phyloP scores from a whole-genome alignment of 2,888 invertebrate species.

The Autographa pulchrina region DNA sequence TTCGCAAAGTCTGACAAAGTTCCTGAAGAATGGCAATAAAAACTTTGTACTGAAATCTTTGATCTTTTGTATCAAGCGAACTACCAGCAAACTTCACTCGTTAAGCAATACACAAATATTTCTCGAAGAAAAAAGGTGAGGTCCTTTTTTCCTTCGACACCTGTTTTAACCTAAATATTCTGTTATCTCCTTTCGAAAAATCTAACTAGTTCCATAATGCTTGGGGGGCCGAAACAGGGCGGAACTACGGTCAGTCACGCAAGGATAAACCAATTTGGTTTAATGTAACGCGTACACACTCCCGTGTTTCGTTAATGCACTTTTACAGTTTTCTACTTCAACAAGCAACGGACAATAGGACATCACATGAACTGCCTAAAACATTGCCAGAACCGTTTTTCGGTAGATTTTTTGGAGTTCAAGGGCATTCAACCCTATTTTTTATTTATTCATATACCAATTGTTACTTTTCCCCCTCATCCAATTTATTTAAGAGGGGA shows the following conservation, averaged over 20 bases:
- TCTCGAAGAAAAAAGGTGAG: constrained; percentile 5
- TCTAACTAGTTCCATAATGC: constrained; percentile 33
- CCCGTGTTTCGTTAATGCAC: constrained; percentile 52
- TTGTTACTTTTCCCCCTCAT: constrained; percentile 60
- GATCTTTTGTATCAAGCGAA: not conserved
- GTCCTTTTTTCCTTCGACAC: constrained; percentile 1
- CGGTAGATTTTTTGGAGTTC: constrained; percentile 44
- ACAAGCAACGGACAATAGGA: constrained; percentile 18
- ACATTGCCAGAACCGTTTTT: constrained; percentile 41
- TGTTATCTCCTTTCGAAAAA: constrained; percentile 37
- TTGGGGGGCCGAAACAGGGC: constrained; percentile 45
- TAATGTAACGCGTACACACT: constrained; percentile 35
- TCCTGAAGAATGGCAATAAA: not conserved
- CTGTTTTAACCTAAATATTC: constrained; percentile 36
- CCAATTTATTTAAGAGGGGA: constrained; percentile 67
- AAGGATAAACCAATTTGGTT: constrained; percentile 58
- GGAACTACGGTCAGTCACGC: constrained; percentile 68
- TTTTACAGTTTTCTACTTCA: constrained; percentile 34
- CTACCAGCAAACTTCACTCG: not conserved
- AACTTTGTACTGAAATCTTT: not conserved
- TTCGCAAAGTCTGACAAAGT: not conserved
- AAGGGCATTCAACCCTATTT: constrained; percentile 64
- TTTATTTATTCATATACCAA: constrained; percentile 35
- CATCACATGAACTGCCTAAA: constrained; percentile 8
- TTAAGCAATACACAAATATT: not conserved